Conservation (phyloP, 2,113 vertebrate genomes). For the Thunnus maccoyii region DNA sequence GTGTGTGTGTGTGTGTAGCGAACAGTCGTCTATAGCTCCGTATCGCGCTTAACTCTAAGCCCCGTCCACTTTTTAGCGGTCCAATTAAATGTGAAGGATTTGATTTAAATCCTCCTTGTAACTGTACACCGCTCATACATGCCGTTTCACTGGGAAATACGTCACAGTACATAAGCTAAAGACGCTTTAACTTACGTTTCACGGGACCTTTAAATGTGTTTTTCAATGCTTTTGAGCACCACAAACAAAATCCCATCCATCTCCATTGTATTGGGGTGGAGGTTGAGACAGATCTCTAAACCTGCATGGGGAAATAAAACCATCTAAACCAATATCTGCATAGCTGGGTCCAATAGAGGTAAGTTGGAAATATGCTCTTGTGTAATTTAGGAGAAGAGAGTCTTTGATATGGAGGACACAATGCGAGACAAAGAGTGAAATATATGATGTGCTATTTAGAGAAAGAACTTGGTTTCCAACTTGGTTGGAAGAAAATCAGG, state of each 20-base stretch:
- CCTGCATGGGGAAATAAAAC: background rate
- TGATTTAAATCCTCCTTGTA: too few relatives aligned
- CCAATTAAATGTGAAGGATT: too few relatives aligned
- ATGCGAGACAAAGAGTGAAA: background rate
- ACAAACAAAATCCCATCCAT: background rate
- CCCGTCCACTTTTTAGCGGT: too few relatives aligned
- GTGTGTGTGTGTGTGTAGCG: too few relatives aligned
- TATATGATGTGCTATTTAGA: background rate
- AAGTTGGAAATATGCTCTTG: background rate
- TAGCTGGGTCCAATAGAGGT: background rate
- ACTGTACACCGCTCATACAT: too few relatives aligned
- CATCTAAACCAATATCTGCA: background rate
- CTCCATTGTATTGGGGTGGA: background rate
- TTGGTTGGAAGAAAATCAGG: background rate
- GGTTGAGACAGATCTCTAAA: background rate
- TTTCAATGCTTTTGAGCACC: background rate
- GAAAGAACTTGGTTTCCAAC: background rate
- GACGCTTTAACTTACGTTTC: too few relatives aligned
- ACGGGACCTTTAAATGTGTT: background rate
- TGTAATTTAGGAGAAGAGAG: background rate
- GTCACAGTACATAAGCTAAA: too few relatives aligned
- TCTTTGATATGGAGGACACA: background rate
- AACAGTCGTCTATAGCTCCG: too few relatives aligned
- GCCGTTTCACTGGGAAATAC: too few relatives aligned
- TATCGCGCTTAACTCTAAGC: too few relatives aligned